phyloP scores from a whole-genome alignment of 2,797 vertebrate genomes.

The Arnoldichthys spilopterus region DNA sequence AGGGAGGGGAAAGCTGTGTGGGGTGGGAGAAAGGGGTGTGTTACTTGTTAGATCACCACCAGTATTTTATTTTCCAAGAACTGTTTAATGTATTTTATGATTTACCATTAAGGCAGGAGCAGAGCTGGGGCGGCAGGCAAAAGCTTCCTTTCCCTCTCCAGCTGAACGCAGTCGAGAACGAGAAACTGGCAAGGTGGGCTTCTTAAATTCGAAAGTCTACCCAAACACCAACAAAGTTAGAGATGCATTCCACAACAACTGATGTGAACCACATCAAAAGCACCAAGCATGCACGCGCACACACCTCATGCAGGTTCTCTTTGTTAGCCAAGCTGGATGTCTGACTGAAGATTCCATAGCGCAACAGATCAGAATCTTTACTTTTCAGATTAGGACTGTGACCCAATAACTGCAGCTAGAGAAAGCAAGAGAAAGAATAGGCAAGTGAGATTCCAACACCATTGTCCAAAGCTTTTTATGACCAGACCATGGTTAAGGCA shows the following conservation, averaged over 20 bases:
- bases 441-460: not conserved
- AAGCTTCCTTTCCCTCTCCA: constrained; percentile 68
- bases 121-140: constrained; percentile 79
- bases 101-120: constrained; percentile 85
- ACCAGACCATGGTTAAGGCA: not conserved
- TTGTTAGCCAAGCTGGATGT: constrained; percentile 74
- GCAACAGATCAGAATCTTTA: constrained; percentile 67
- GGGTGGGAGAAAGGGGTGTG: not conserved
- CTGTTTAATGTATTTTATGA: not conserved
- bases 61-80: not conserved
- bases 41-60: not conserved
- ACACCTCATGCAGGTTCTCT: constrained; percentile 85
- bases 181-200: constrained; percentile 78
- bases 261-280: not conserved
- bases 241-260: not conserved
- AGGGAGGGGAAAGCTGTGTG: constrained; percentile 68
- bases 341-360: constrained; percentile 74
- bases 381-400: constrained; percentile 86
- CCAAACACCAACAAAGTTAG: constrained; percentile 46
- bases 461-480: too few relatives aligned
- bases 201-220: constrained; percentile 86
- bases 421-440: not conserved
- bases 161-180: constrained; percentile 65
- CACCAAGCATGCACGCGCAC: constrained; percentile 39
- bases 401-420: constrained; percentile 83